Evolutionary conservation across 2,797 vertebrate species (phyloP), one percentile per base, ranked within the genome.

Genomic region (Carapus acus): DNA sequence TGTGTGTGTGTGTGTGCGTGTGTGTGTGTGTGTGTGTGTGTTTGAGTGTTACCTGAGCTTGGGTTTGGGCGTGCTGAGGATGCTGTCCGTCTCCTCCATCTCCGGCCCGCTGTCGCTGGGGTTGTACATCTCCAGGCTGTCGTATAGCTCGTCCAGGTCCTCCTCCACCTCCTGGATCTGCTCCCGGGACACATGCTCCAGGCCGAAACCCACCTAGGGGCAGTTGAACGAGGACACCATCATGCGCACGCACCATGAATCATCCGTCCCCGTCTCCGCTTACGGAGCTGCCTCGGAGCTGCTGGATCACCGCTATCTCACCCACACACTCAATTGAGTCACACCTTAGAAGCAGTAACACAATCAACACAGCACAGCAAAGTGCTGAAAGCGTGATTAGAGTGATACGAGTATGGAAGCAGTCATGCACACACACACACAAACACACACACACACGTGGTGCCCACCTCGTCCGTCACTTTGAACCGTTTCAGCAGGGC

Each of bases 51-150:
- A 81, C 78, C 77, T 73, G 1, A 82, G 76, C 45, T 87, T 98
- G 31, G 95, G 95, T 81, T 98, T 98, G 13, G 95, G 95, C 0
- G 95, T 97, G 83, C 95, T 98, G 54, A 93, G 90, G 82, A 98
- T 93, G 62, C 94, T 98, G 82, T 97, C 94, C 0, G 91, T 97
- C 82, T 98, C 95, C 63, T 98, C 95, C 71, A 97, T 92, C 75
- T 98, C 94, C 0, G 94, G 95, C n/a, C 94, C 93, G 0, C 94
- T 97, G 88, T 98, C 95, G 3, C 94, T 97, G 73, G 94, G 94
- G 82, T 98, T 98, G 84, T 96, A 97, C 87, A 97, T 94, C 79
- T 97, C 94, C 75, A 98, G 83, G 58, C 94, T 97, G 80, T 98
- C 94, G 5, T 97, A 98, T 4, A 98, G 91, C 67, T 97, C 92